Base-by-base conservation (phyloP, 2,797 vertebrate species). In the Bovichtus diacanthus region DNA sequence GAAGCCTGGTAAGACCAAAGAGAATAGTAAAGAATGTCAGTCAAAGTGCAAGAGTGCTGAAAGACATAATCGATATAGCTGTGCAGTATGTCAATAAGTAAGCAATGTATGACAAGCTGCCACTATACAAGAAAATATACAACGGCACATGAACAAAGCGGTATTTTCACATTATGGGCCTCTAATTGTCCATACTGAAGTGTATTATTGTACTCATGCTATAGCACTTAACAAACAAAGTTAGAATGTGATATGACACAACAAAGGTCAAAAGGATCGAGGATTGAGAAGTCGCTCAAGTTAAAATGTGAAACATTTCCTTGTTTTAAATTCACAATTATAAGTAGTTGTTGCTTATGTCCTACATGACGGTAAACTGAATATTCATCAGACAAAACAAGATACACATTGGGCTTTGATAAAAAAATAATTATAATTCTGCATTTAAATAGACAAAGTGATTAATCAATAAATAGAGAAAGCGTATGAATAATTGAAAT, bases 1-100 rank as follows among this genome's bases (percentile, higher is more conserved):
- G 69, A 78, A 70, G 78, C 65, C 81, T 74, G 76, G 76, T 34
- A 31, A 34, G 31, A 34, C 23, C 47, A 59, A 25, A 36, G 9
- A 76, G 19, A 74, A 46, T 0, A 29, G 41, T 36, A 39, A 51
- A 68, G 73, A 81, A 73, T 9, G 68, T 25, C 53, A 49, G 71
- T 36, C 23, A 69, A 51, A 69, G 76, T 8, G 49, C 2, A 51
- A 36, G 11, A 38, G 65, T 8, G 23, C 61, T 44, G 21, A 62
- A 70, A 41, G 56, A 61, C 49, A 50, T 41, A 44, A 70, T 54
- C 16, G 2, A 71, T 29, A 34, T 2, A 23, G n/a, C 34, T 59
- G 11, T 21, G 50, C 41, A 66, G n/a, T 21, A 41, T 38, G 41
- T 78, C 43, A 23, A 36, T 44, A 38, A 53, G 15, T 43, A 25